Evolutionary conservation across 2,888 invertebrate species (phyloP), one percentile per base, ranked within the genome.

Genomic region (Polyommatus icarus): DNA sequence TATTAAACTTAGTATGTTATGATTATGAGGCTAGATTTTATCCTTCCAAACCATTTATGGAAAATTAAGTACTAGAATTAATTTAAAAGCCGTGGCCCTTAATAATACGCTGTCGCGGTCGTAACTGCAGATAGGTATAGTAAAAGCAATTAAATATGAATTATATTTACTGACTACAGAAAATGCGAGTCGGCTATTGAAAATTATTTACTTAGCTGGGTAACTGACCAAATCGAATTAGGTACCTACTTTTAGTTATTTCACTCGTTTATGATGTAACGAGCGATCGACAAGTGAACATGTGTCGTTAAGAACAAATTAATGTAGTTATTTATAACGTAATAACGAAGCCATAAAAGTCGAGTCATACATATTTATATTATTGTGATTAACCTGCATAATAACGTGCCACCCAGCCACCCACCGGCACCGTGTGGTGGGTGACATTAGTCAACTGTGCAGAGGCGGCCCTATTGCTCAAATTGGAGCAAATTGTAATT

Each of bases 311-410:
- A 67, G 29, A 67, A 67, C 67, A 32, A 32, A 29, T 67, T 67
- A 67, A 67, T 67, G 67, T 29, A 67, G 29, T 67, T 67, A 67
- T 29, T 67, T 67, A 67, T 67, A 67, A 67, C 29, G 67, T n/a
- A 40, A 72, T 40, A n/a, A n/a, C 40, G 72, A 72, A 20, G 40
- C 40, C 72, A 36, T 72, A 72, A 40, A 72, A 36, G 40, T 72
- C 40, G 20, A 46, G 40, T 73, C 73, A 73, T 73, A 73, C 73
- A 73, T 73, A 50, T 73, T 73, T 24, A 73, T 73, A 73, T 24
- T 40, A 73, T 73, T 73, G 50, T 73, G 73, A 73, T 73, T 73
- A 73, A 73, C 40, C 40, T 40, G 72, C 73, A 73, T 73, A 73
- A 72, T 73, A 46, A 46, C 24, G 24, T 75, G 40, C 75, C 75